Evolutionary conservation across 2,888 invertebrate genomes (phyloP).

Genomic region (Ectobius pallidus): DNA sequence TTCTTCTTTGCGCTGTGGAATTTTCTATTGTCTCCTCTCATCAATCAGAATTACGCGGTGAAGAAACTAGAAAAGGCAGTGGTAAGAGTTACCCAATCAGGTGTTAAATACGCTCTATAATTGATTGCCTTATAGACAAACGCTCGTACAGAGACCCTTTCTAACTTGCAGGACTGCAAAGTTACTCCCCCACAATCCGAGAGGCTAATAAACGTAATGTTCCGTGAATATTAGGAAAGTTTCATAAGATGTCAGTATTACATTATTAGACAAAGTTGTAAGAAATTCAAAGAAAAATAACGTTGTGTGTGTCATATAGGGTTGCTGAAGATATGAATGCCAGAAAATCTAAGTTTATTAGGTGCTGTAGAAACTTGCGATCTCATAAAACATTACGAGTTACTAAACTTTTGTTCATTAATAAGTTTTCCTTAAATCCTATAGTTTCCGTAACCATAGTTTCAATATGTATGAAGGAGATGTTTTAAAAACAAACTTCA

Average conservation of each 20-base stretch:
- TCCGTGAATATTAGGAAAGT: slow-evolving; percentile 1
- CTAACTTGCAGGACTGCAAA: background rate
- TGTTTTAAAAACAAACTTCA: no score
- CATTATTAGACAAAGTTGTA: background rate
- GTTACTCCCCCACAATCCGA: background rate
- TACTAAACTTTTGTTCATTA: no score
- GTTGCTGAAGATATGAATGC: no score
- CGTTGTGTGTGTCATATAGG: no score
- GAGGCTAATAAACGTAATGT: slow-evolving; percentile 17
- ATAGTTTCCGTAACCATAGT: no score
- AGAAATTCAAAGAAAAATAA: background rate
- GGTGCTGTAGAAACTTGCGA: no score
- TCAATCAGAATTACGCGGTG: slow-evolving; percentile 18
- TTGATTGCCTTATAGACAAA: slow-evolving; percentile 8
- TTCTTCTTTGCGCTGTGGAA: no score
- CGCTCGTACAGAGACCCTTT: no score
- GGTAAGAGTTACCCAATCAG: slow-evolving; percentile 2
- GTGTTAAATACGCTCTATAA: slow-evolving; percentile 30
- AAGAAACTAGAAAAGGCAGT: background rate
- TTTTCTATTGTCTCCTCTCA: slow-evolving; percentile 10
- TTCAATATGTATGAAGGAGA: no score
- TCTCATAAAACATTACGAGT: no score
- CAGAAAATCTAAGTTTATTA: no score
- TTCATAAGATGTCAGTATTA: background rate
- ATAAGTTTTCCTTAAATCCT: no score